Evolutionary conservation across 92 coral and sea anemone genomes (phyloP).

Genomic region (Paragorgia papillata): DNA sequence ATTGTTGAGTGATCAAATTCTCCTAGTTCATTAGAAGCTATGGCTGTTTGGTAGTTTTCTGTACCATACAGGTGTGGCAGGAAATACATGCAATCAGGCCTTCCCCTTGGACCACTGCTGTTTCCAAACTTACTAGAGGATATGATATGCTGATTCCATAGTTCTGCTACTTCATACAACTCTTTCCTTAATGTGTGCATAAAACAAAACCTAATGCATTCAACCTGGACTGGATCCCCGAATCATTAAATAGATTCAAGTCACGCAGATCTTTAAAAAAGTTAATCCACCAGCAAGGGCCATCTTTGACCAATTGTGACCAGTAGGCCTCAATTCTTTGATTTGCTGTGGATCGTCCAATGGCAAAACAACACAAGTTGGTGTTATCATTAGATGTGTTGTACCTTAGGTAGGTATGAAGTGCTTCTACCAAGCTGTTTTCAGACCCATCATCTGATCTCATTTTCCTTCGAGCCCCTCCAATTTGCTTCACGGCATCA

Average conservation of each 20-base stretch:
- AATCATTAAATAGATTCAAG: slow-evolving; percentile 48
- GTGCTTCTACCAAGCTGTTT: slow-evolving; percentile 13
- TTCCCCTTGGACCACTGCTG: slow-evolving; percentile 49
- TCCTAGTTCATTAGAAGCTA: slow-evolving; percentile 27
- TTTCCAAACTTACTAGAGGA: slow-evolving; percentile 59
- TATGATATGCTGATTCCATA: slow-evolving; percentile 53
- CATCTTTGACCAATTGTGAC: slow-evolving; percentile 53
- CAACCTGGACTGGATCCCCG: slow-evolving; percentile 49
- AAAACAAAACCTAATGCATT: slow-evolving; percentile 58
- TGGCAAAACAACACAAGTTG: slow-evolving; percentile 21
- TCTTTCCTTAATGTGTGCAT: slow-evolving; percentile 53
- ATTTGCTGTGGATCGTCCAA: slow-evolving; percentile 50
- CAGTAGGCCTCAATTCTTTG: slow-evolving; percentile 52
- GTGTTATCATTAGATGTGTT: slow-evolving; percentile 1
- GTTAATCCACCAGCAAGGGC: slow-evolving; percentile 60
- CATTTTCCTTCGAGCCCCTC: slow-evolving; percentile 25
- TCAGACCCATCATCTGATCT: slow-evolving; percentile 26
- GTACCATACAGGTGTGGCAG: slow-evolving; percentile 55
- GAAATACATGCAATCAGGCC: slow-evolving; percentile 58
- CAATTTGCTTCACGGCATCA: slow-evolving; percentile 27
- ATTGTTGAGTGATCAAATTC: slow-evolving; percentile 44
- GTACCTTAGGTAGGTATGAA: slow-evolving; percentile 31
- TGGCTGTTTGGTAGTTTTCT: slow-evolving; percentile 36
- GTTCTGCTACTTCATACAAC: slow-evolving; percentile 47
- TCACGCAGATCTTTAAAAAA: slow-evolving; percentile 56